Base-by-base conservation (phyloP, 2,888 invertebrate genomes). In the Lacanobia wlatinum region DNA sequence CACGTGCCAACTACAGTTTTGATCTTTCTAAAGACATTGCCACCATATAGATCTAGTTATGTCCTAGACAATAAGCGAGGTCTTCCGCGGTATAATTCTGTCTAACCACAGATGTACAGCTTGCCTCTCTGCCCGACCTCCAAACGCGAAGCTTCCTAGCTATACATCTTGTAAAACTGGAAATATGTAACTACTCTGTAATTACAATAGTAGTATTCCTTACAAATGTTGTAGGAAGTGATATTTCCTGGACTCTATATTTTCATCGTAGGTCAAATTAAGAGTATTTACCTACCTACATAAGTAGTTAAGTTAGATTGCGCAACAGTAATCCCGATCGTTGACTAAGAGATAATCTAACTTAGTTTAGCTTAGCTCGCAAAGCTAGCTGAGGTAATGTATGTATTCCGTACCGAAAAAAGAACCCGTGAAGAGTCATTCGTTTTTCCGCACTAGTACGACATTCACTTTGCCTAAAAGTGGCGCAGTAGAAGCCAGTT, bases 141-240 rank as follows among this genome's bases (percentile, higher is more conserved):
- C 58, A 75, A 74, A 16, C 0, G 1, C 40, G 43, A 71, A 28
- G n/a, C 48, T 76, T 79, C 23, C 8, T 52, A 46, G 43, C 38
- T n/a, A 52, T 56, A 70, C 5, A 16, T 70, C 78, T 52, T 46
- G 50, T 40, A 28, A 43, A 62, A 70, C 40, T 52, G 21, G 52
- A 43, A 56, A 76, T 77, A 43, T 34, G 10, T 69, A 5, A 48
- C 6, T 18, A 4, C 28, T 18, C 6, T 14, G 16, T 46, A 68
- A 56, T 70, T 78, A 70, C 16, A 70, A 68, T 56, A 76, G 56
- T 78, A 16, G 46, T 62, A 52, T 38, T 16, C 60, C 55, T 50
- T 23, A 23, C 21, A 12, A 55, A 10, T 50, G 16, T 43, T 18
- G 40, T 10, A 43, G 60, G 77, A 74, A 76, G 8, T 14, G 1